Evolutionary conservation across 2,888 invertebrate genomes (phyloP).

Genomic region (Lasioglossum lativentre): DNA sequence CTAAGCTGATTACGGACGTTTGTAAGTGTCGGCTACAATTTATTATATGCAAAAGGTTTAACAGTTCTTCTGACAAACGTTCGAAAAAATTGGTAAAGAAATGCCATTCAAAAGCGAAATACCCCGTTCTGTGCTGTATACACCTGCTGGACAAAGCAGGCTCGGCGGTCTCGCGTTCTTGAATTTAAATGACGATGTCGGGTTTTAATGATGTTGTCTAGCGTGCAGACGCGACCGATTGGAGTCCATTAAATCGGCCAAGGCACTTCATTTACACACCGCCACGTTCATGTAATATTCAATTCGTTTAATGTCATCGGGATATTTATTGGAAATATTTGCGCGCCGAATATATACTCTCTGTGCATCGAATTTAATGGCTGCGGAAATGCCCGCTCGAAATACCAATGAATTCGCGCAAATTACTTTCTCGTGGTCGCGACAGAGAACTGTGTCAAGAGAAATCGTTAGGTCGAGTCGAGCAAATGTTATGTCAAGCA

Average conservation of each 20-base stretch:
- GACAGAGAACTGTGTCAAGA: not conserved
- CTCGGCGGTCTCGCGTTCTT: not conserved
- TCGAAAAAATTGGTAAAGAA: not conserved
- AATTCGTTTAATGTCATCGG: conserved; percentile 8
- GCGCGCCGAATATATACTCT: not conserved
- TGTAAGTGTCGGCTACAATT: too few relatives aligned
- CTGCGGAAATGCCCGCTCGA: not conserved
- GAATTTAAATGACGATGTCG: conserved; percentile 3
- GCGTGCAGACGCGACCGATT: not conserved
- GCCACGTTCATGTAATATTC: not conserved
- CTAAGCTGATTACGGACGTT: too few relatives aligned
- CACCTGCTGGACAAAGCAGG: not conserved
- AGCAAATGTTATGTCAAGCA: not conserved
- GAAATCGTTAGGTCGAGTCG: not conserved
- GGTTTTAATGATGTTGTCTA: conserved; percentile 10
- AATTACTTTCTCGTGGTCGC: not conserved
- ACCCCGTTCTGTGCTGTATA: not conserved
- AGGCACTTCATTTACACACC: not conserved
- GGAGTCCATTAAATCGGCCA: conserved; percentile 1
- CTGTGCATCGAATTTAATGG: not conserved
- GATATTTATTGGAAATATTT: conserved; percentile 10
- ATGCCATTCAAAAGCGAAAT: not conserved
- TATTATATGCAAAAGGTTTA: too few relatives aligned
- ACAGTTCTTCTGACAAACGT: not conserved
- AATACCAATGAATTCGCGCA: not conserved